Percentiles rank a stretch among this genome's conserved stretches.
Conservation (phyloP, 2,888 invertebrate species). For the Scaptodrosophila latifasciaeformis region DNA sequence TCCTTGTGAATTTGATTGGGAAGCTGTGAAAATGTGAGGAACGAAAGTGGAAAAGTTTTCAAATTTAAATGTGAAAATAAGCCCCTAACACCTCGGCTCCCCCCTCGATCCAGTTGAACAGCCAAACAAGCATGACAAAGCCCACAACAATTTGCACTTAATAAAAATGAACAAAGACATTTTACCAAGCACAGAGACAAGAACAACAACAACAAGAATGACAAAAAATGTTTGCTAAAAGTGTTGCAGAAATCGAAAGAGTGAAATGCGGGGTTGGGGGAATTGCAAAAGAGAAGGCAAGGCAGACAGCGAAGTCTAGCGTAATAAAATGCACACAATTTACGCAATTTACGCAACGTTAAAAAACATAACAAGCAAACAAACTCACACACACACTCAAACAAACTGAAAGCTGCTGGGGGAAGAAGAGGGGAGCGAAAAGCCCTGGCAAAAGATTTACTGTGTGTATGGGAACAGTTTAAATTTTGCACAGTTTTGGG, state of each 20-base stretch:
- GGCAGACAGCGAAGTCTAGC: constrained; percentile 37
- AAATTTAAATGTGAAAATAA: no score
- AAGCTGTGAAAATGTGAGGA: no score
- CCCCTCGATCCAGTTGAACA: no score
- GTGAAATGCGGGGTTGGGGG: constrained; percentile 12
- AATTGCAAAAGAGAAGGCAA: constrained; percentile 11
- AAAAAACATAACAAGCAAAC: constrained; percentile 52
- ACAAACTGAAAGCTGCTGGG: background rate
- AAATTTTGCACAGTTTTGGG: no score
- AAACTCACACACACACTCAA: no score
- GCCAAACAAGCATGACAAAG: no score
- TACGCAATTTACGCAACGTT: constrained; percentile 54
- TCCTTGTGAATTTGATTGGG: no score
- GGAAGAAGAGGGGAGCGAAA: background rate
- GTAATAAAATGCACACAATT: constrained; percentile 57
- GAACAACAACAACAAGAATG: constrained; percentile 4
- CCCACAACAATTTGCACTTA: constrained; percentile 28
- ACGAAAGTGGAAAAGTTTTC: no score
- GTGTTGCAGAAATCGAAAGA: constrained; percentile 29
- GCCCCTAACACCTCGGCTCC: background rate
- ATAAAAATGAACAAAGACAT: constrained; percentile 44
- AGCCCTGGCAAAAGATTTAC: no score
- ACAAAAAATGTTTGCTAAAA: constrained; percentile 29
- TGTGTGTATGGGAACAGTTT: no score
- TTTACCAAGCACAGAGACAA: constrained; percentile 27